These are phyloP conservation scores for Oreortyx pictus DNA, from an alignment of 2,797 vertebrate species.

Conservation along the genomic window DNA sequence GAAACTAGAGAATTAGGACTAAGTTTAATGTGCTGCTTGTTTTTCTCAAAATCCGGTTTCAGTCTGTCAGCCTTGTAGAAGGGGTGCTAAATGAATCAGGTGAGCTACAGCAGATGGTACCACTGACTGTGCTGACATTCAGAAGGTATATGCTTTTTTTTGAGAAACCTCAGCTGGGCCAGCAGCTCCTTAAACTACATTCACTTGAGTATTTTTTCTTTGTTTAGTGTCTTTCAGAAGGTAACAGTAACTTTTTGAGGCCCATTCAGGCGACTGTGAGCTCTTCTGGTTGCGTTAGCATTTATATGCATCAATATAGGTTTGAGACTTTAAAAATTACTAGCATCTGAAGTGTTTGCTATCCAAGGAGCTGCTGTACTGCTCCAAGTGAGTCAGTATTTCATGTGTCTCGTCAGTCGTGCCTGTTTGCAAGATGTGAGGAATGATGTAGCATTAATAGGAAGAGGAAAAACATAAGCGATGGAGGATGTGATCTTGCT, in stretches of 20 bases:
- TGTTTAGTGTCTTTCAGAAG: neutral
- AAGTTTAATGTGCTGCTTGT: neutral
- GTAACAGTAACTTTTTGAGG: neutral
- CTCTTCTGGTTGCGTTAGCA: neutral
- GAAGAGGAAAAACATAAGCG: neutral
- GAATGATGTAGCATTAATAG: neutral
- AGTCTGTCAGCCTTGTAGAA: neutral
- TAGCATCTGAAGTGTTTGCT: neutral
- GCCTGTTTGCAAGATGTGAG: fast-evolving
- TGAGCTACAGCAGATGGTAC: neutral
- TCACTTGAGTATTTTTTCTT: neutral
- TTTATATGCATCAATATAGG: neutral
- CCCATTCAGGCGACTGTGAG: neutral
- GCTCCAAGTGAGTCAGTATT: neutral
- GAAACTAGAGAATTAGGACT: neutral
- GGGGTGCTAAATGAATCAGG: neutral
- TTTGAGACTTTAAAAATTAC: neutral
- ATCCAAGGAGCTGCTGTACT: neutral
- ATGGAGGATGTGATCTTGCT: neutral
- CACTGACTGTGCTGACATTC: neutral
- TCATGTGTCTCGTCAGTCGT: fast-evolving
- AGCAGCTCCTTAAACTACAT: neutral
- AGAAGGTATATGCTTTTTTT: neutral
- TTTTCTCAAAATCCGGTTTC: neutral
- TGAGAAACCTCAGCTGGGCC: neutral